phyloP scores from a whole-genome alignment of 2,797 vertebrate genomes.

The Danio choprae region DNA sequence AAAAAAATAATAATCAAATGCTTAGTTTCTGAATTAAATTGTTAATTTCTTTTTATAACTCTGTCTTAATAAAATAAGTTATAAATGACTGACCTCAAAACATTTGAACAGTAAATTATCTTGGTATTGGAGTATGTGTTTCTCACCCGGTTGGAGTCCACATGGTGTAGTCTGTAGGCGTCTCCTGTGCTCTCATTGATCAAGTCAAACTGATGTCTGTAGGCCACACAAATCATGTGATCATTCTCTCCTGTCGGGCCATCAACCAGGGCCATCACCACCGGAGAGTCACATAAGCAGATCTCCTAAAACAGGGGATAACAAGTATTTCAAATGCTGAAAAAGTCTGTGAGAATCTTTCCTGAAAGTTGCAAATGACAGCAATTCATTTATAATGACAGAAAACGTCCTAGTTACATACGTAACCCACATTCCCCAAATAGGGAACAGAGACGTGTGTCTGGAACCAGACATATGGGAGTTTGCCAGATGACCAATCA shows the following conservation, averaged over 20 bases:
- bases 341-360: background rate
- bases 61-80: too few relatives aligned
- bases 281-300: slow-evolving; percentile 91
- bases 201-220: slow-evolving; percentile 96
- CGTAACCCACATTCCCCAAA: too few relatives aligned
- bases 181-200: slow-evolving; percentile 98
- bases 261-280: slow-evolving; percentile 93
- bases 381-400: background rate
- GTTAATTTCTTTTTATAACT: background rate
- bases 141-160: slow-evolving; percentile 92
- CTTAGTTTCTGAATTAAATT: background rate
- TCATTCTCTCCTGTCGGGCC: slow-evolving; percentile 94
- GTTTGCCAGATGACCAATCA: too few relatives aligned
- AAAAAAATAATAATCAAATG: background rate
- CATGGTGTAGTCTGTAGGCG: slow-evolving; percentile 89
- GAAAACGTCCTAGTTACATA: too few relatives aligned
- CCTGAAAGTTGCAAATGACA: background rate
- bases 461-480: too few relatives aligned
- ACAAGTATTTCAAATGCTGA: background rate
- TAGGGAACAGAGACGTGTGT: too few relatives aligned
- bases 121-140: background rate
- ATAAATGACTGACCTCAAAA: background rate
- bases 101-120: background rate
- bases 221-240: slow-evolving; percentile 98
- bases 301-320: slow-evolving; percentile 85